Percentiles rank a stretch among this genome's conserved stretches.
These are phyloP conservation scores for Drosophila trichaetosa DNA, from an alignment of 2,888 invertebrate species.

Conservation along the genomic window DNA sequence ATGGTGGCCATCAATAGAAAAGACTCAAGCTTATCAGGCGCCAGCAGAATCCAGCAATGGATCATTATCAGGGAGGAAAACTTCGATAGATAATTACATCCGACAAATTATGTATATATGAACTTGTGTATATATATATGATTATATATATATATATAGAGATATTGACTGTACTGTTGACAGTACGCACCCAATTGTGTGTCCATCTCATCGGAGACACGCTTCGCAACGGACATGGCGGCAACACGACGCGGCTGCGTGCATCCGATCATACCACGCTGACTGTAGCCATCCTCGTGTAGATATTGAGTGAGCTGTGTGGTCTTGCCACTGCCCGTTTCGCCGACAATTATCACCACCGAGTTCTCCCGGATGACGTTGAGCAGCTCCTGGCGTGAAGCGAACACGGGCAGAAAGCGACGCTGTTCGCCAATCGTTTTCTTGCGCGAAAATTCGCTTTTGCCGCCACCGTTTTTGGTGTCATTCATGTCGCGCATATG, in stretches of 20 bases:
- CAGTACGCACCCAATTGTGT: conserved; percentile 89
- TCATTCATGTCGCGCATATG: conserved; percentile 91
- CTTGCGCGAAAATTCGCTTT: conserved; percentile 94
- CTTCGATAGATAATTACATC: not conserved
- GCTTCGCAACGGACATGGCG: conserved; percentile 99
- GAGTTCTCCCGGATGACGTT: conserved; percentile 97
- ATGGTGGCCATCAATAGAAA: not conserved
- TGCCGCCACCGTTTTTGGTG: conserved; percentile 85
- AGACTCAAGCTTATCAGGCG: not conserved
- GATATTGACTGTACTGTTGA: not conserved
- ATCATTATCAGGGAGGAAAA: not conserved
- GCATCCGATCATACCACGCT: conserved; percentile 97
- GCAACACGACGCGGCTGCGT: conserved; percentile 99
- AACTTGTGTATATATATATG: not conserved
- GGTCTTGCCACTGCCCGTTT: conserved; percentile 90
- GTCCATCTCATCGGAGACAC: conserved; percentile 99
- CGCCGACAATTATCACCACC: conserved; percentile 96
- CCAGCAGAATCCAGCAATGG: not conserved
- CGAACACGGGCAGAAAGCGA: conserved; percentile 97
- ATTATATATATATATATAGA: not conserved
- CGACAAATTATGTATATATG: not conserved
- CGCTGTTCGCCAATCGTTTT: conserved; percentile 94
- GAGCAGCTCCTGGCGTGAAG: conserved; percentile 95
- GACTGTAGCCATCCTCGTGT: conserved; percentile 98
- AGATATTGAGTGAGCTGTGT: conserved; percentile 99